A percentile compares a stretch with the other conserved stretches of the same genome.
These are phyloP conservation scores for Mastomys natalensis DNA, from an alignment of 2,113 vertebrate species.

Conservation along the genomic window DNA sequence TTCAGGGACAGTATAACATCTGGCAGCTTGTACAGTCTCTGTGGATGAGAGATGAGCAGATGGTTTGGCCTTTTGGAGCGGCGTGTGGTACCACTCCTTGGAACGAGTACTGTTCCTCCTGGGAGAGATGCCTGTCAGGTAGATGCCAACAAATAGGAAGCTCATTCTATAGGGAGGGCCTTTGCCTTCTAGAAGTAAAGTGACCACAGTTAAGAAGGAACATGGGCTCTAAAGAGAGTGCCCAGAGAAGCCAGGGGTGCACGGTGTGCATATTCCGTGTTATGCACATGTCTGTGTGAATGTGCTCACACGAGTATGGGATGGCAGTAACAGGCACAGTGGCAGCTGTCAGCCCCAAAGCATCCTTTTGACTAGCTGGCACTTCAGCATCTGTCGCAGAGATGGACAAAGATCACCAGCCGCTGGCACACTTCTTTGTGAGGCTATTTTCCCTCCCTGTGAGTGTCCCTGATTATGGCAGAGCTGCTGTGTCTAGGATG, in stretches of 20 bases:
- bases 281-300: neutral
- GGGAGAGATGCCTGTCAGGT: neutral
- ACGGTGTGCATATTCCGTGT: accelerated
- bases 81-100: neutral
- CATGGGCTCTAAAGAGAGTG: neutral
- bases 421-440: conserved; percentile 48
- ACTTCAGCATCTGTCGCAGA: conserved; percentile 68
- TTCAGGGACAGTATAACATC: neutral
- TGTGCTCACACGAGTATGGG: neutral
- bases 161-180: neutral
- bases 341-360: conserved; percentile 80
- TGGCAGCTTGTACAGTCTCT: neutral
- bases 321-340: conserved; percentile 55
- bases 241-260: neutral
- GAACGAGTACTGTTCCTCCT: neutral
- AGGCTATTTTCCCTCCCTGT: neutral
- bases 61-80: neutral
- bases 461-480: neutral
- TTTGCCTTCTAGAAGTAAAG: neutral
- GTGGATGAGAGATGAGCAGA: neutral
- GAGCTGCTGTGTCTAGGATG: neutral
- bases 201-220: neutral
- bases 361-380: conserved; percentile 65
- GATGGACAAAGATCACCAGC: conserved; percentile 73
- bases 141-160: conserved; percentile 17